A percentile compares a stretch with the other conserved stretches of the same genome.
Conservation (phyloP, 2,888 invertebrate species). For the Amblyteles armatorius region DNA sequence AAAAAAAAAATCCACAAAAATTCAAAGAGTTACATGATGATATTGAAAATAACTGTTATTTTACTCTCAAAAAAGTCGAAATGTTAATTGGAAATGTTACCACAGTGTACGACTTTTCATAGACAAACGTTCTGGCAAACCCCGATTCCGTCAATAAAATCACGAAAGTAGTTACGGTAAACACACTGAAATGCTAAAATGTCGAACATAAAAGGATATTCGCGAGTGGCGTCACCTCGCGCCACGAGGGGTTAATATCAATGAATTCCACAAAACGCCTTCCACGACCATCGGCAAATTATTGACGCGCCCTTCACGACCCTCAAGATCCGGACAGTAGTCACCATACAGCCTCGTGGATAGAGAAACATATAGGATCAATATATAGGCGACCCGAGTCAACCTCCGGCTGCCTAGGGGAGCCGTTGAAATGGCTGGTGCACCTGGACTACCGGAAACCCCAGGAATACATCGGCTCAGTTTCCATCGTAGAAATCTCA, state of each 20-base stretch:
- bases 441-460: constrained; percentile 31
- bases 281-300: neutral
- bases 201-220: neutral
- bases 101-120: neutral
- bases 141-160: neutral
- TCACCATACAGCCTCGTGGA: neutral
- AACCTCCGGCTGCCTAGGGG: neutral
- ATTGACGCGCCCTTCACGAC: neutral
- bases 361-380: constrained; percentile 5
- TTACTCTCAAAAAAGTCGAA: too few species aligned
- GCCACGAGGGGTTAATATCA: neutral
- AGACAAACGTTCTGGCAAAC: neutral
- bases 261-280: neutral
- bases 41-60: too few species aligned
- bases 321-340: neutral
- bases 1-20: too few species aligned
- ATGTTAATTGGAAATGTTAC: too few species aligned
- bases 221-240: neutral
- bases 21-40: too few species aligned
- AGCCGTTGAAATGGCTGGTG: neutral
- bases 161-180: neutral
- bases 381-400: constrained; percentile 15
- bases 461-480: neutral
- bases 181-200: neutral
- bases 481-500: constrained; percentile 24